Evolutionary conservation across 2,797 vertebrate species (phyloP), one percentile per base, ranked within the genome.

Genomic region (Acestrorhynchus altus): DNA sequence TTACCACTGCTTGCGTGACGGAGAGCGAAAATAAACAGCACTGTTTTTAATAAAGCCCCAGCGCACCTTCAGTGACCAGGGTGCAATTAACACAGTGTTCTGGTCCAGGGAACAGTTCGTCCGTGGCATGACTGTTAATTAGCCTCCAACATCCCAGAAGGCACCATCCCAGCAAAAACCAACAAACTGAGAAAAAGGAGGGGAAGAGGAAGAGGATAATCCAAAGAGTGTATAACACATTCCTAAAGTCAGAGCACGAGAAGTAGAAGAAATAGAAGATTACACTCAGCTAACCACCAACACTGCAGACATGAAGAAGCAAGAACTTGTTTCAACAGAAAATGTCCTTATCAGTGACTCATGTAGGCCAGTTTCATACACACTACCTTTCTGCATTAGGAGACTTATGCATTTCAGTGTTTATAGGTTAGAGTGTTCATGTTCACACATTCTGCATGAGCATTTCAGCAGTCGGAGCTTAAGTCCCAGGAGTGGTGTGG

Each of bases 11-110:
- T 73, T 47, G 44, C 31, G 20, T 67, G 64, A 81, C 56, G 9
- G 46, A 52, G 69, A 49, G 75, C 64, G 31, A 74, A 60, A 74
- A 81, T 70, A 81, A 81, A 70, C 75, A 70, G 39, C 12, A 9
- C 47, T 18, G 64, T 61, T 67, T 81, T 72, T 68, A 72, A 72
- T 72, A 77, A 77, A 81, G 61, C 59, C 61, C 42, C 69, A 47
- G 52, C 20, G 22, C 54, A 35, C 60, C 64, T 44, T 4, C 42
- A 15, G 16, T 28, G 64, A 66, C 64, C 74, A 61, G 44, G 71
- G 66, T 56, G 76, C 44, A 54, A 70, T 81, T 78, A 81, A 74
- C 80, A 70, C 49, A 39, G 15, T 46, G 56, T 40, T 66, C 40
- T 22, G 64, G 60, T 54, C 76, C 70, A 63, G 47, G 49, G 57